phyloP scores from a whole-genome alignment of 2,113 vertebrate species.

The Muscicapa adusta region DNA sequence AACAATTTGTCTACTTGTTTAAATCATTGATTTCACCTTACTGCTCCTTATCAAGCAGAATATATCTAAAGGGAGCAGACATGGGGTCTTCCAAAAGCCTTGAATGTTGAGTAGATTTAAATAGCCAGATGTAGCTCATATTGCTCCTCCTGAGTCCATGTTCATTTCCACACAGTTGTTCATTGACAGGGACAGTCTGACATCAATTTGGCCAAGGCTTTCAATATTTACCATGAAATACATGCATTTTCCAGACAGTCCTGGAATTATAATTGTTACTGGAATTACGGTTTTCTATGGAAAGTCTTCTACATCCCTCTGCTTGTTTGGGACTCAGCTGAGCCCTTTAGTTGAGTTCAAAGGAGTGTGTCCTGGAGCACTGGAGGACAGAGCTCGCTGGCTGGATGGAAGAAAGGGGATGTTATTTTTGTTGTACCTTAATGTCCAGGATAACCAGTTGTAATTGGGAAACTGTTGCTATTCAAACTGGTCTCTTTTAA shows the following conservation, averaged over 20 bases:
- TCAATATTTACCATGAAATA: background rate
- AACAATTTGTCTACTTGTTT: background rate
- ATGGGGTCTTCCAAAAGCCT: background rate
- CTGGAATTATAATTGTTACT: background rate
- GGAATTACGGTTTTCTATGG: background rate
- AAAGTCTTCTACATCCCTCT: background rate
- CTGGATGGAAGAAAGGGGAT: background rate
- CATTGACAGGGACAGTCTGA: background rate
- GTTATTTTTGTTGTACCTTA: background rate
- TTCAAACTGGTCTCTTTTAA: background rate
- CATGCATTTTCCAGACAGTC: background rate
- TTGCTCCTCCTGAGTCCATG: no score
- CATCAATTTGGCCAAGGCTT: background rate
- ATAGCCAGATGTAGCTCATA: accelerated
- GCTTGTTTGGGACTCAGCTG: background rate
- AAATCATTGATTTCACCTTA: background rate
- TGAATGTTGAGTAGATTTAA: background rate
- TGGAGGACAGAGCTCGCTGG: background rate
- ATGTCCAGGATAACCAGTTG: background rate
- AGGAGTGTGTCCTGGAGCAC: background rate
- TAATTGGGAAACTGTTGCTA: background rate
- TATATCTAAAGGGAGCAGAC: background rate
- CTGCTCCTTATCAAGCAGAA: background rate
- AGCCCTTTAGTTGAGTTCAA: background rate
- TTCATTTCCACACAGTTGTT: background rate